These are phyloP conservation scores for Bungarus multicinctus DNA, from an alignment of 2,113 vertebrate species.

Conservation along the genomic window DNA sequence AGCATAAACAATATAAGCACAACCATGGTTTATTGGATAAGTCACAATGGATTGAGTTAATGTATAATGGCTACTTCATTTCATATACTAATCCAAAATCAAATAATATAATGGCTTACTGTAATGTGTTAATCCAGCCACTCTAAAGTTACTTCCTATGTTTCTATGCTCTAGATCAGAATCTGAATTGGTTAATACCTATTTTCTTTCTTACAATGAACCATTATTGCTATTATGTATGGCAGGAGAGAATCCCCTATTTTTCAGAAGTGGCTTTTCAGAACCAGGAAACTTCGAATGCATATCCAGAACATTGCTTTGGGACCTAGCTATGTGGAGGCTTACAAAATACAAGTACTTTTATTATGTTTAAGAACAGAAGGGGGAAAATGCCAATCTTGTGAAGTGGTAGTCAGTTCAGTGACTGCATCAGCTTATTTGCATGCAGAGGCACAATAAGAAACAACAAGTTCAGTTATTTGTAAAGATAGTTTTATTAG, in stretches of 20 bases:
- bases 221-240: neutral
- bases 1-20: neutral
- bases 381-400: neutral
- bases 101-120: neutral
- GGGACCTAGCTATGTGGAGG: neutral
- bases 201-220: neutral
- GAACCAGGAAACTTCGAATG: neutral
- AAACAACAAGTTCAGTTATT: neutral
- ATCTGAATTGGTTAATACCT: neutral
- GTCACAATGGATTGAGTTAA: neutral
- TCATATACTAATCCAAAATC: neutral
- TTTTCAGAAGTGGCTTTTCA: neutral
- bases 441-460: constrained; percentile 8
- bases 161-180: neutral
- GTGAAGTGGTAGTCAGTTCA: neutral
- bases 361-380: neutral
- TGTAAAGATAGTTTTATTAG: neutral
- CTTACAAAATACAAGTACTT: neutral
- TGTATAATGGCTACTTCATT: neutral
- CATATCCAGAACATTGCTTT: neutral
- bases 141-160: neutral
- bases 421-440: neutral
- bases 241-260: neutral
- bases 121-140: neutral
- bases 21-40: neutral